These are phyloP conservation scores for Drosophila virilis DNA, from an alignment of 1,140 invertebrate species.

Conservation along the genomic window DNA sequence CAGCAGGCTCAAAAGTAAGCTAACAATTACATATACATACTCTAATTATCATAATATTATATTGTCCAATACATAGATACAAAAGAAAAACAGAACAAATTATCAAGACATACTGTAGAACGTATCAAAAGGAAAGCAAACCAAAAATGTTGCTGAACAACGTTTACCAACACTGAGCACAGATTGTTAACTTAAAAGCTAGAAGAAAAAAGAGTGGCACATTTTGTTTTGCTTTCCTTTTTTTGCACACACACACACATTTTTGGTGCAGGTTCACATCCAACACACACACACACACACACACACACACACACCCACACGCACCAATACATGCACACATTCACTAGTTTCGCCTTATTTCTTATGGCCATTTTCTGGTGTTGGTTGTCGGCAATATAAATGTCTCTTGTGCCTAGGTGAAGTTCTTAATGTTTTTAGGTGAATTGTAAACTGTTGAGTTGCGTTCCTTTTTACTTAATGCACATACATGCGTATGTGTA, in stretches of 20 bases:
- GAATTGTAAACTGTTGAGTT: constrained; percentile 3
- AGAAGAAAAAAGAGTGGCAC: no score
- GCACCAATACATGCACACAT: constrained; percentile 17
- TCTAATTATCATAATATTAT: neutral
- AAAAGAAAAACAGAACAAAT: neutral
- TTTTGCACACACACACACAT: constrained; percentile 24
- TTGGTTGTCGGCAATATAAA: constrained; percentile 34
- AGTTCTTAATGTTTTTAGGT: constrained; percentile 9
- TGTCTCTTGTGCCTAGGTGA: constrained; percentile 24
- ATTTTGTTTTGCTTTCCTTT: constrained; percentile 32
- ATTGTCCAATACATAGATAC: neutral
- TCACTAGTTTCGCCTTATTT: constrained; percentile 33
- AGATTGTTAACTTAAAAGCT: neutral
- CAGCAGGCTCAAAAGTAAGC: constrained; percentile 90
- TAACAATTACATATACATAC: constrained; percentile 1
- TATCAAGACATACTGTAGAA: neutral
- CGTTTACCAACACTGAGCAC: neutral
- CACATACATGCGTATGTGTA: neutral
- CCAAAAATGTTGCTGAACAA: neutral
- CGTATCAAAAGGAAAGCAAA: neutral
- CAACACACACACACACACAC: neutral
- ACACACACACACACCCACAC: constrained; percentile 12
- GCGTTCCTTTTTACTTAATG: neutral
- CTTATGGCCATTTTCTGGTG: constrained; percentile 40
- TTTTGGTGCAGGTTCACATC: constrained; percentile 36